Evolutionary conservation across 2,113 vertebrate genomes (phyloP).

Genomic region (Agelaius tricolor): DNA sequence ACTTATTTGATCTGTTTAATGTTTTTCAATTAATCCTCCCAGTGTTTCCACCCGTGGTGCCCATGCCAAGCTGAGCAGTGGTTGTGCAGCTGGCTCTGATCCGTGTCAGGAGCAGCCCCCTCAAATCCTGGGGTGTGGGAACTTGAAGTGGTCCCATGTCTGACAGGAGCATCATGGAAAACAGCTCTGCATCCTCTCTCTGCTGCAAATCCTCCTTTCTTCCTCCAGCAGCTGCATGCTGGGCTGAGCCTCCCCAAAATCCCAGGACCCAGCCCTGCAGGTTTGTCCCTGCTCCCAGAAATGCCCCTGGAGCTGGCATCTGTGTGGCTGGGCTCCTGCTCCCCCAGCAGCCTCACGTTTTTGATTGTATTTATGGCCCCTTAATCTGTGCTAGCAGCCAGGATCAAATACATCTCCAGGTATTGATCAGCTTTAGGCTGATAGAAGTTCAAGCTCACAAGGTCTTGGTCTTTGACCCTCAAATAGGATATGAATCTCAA

Average conservation of each 20-base stretch:
- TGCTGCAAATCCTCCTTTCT: neutral
- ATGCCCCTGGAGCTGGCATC: neutral
- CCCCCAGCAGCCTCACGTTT: slow-evolving; percentile 9
- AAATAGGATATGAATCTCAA: slow-evolving; percentile 99
- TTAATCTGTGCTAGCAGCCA: slow-evolving; percentile 77
- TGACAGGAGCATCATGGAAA: neutral
- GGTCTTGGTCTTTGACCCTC: slow-evolving; percentile 93
- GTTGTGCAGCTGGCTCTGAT: neutral
- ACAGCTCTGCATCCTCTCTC: neutral
- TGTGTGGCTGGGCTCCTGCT: neutral
- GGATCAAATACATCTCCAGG: slow-evolving; percentile 80
- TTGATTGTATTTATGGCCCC: slow-evolving; percentile 83
- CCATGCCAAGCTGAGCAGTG: neutral
- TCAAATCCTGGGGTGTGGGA: neutral
- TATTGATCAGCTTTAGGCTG: slow-evolving; percentile 90
- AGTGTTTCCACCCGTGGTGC: fast-evolving
- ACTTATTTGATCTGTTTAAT: neutral
- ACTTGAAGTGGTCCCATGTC: neutral
- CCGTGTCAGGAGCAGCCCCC: fast-evolving
- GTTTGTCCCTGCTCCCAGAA: neutral
- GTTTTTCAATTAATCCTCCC: neutral
- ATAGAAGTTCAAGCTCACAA: slow-evolving; percentile 79
- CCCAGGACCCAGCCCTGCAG: neutral
- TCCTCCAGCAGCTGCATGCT: fast-evolving
- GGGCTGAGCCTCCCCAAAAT: neutral